phyloP scores from a whole-genome alignment of 2,113 vertebrate species.

The Emydura subglobosa region DNA sequence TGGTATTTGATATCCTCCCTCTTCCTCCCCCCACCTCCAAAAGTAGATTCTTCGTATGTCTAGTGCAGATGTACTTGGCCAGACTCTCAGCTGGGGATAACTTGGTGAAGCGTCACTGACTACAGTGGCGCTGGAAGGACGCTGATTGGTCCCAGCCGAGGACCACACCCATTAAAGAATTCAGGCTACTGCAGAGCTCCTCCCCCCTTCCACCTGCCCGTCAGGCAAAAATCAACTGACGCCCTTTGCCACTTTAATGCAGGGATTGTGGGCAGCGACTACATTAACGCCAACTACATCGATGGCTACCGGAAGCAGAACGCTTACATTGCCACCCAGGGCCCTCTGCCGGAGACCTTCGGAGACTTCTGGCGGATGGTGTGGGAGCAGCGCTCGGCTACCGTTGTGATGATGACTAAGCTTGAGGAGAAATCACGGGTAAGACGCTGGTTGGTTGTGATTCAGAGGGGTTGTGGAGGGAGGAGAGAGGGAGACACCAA shows the following conservation, averaged over 20 bases:
- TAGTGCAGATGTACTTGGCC: neutral
- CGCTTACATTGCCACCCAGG: constrained; percentile 97
- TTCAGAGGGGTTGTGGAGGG: constrained; percentile 59
- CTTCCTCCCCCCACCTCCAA: neutral
- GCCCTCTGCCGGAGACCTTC: constrained; percentile 94
- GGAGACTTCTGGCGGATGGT: constrained; percentile 99
- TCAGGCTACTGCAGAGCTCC: neutral
- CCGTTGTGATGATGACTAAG: constrained; percentile 98
- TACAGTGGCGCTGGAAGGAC: neutral
- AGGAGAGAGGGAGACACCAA: neutral
- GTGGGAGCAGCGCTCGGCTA: constrained; percentile 97
- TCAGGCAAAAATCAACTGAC: neutral
- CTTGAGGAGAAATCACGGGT: constrained; percentile 98
- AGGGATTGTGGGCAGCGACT: constrained; percentile 97
- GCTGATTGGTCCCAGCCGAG: neutral
- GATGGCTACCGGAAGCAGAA: constrained; percentile 99
- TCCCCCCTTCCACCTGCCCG: neutral
- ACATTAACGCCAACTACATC: constrained; percentile 98
- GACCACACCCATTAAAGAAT: neutral
- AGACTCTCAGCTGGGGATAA: neutral
- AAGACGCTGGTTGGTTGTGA: constrained; percentile 69
- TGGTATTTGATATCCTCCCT: fast-evolving
- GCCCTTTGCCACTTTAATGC: neutral
- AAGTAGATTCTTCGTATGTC: neutral
- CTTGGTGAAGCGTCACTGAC: too few species aligned